These are phyloP conservation scores for Gallinago stenura DNA, from an alignment of 2,797 vertebrate species.

Conservation along the genomic window DNA sequence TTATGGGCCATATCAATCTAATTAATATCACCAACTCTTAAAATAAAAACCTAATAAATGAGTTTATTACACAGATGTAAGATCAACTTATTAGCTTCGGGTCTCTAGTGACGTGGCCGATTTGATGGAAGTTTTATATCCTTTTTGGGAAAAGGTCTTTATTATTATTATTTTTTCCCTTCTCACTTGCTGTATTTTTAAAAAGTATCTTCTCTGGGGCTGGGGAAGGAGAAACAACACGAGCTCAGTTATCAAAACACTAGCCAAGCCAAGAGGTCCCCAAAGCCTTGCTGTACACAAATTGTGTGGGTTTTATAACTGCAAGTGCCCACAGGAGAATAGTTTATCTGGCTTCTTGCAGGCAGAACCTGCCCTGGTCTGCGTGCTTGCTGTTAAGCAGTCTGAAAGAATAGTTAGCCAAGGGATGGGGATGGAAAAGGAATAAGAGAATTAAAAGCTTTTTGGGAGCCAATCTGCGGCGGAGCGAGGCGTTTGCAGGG, in stretches of 20 bases:
- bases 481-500: background rate
- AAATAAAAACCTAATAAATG: constrained; percentile 70
- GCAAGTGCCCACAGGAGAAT: constrained; percentile 12
- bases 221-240: background rate
- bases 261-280: constrained; percentile 12
- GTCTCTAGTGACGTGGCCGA: background rate
- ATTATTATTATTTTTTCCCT: background rate
- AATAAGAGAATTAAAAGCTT: background rate
- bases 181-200: background rate
- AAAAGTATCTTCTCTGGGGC: background rate
- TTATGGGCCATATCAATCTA: constrained; percentile 66
- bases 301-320: background rate
- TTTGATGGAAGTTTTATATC: constrained; percentile 16
- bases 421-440: background rate
- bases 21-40: constrained; percentile 69
- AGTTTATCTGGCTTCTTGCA: constrained; percentile 8
- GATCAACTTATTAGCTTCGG: constrained; percentile 26
- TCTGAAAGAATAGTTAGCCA: background rate
- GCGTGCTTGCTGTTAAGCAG: background rate
- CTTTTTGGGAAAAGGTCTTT: background rate
- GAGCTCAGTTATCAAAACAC: background rate
- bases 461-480: background rate
- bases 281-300: background rate
- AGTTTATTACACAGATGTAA: constrained; percentile 54
- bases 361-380: constrained; percentile 4